Conservation (phyloP, 2,113 vertebrate genomes). For the Anolis carolinensis region DNA sequence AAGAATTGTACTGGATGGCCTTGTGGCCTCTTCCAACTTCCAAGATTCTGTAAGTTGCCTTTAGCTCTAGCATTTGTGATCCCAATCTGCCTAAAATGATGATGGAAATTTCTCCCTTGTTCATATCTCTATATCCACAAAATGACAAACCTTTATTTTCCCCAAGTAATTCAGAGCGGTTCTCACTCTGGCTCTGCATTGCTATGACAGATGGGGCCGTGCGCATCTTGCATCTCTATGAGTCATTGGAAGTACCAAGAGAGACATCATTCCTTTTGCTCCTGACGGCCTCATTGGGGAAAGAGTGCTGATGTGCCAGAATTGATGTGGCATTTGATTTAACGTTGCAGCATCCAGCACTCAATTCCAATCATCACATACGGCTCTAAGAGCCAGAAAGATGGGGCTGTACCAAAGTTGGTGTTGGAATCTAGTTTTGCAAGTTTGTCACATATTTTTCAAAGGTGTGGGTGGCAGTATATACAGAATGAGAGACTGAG, state of each 20-base stretch:
- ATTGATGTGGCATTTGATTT: constrained; percentile 52
- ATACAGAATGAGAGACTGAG: too few species aligned
- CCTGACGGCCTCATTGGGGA: constrained; percentile 37
- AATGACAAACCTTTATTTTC: constrained; percentile 42
- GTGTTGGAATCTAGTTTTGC: neutral
- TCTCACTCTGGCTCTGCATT: neutral
- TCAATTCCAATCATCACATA: neutral
- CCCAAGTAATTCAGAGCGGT: constrained; percentile 31
- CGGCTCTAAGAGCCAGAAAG: neutral
- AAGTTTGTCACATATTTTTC: neutral
- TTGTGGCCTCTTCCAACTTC: too few species aligned
- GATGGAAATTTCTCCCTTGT: constrained; percentile 13
- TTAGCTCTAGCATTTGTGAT: neutral
- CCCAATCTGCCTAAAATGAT: neutral
- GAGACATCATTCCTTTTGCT: constrained; percentile 47
- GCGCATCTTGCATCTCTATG: constrained; percentile 15
- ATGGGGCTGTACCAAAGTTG: neutral
- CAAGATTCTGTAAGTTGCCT: neutral
- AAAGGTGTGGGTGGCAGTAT: neutral
- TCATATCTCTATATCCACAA: constrained; percentile 20
- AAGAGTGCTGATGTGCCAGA: constrained; percentile 38
- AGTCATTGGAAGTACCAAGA: constrained; percentile 46
- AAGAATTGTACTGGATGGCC: too few species aligned
- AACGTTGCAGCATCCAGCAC: constrained; percentile 3
- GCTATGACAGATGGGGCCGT: constrained; percentile 39